These are phyloP conservation scores for Phoxinus dragarum DNA, from an alignment of 2,797 vertebrate species.

Conservation along the genomic window DNA sequence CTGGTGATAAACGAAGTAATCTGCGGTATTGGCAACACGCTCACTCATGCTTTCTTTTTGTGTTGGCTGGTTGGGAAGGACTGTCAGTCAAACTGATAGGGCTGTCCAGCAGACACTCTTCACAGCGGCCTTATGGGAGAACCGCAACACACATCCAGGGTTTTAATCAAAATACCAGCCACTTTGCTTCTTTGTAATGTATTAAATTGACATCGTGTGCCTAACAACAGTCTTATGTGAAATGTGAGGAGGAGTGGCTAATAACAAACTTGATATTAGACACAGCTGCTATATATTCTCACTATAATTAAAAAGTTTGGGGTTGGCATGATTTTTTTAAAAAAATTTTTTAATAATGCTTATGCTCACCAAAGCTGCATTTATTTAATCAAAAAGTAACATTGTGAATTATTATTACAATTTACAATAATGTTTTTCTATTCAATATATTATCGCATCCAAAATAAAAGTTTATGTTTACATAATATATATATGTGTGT, in stretches of 20 bases:
- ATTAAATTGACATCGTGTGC: slow-evolving; percentile 24
- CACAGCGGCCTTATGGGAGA: slow-evolving; percentile 29
- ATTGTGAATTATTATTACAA: not conserved
- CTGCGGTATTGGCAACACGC: slow-evolving; percentile 57
- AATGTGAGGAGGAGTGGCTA: not conserved
- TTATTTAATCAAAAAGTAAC: not conserved
- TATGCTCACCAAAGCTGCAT: not conserved
- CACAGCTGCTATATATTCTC: not conserved
- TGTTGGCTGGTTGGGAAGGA: slow-evolving; percentile 57
- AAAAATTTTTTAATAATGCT: not conserved
- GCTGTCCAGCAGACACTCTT: slow-evolving; percentile 20
- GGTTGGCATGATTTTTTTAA: not conserved
- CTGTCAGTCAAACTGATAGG: slow-evolving; percentile 63
- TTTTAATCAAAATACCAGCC: slow-evolving; percentile 40
- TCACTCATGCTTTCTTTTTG: slow-evolving; percentile 62
- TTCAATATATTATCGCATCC: too few species aligned
- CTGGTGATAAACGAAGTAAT: slow-evolving; percentile 69
- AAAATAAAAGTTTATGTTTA: too few species aligned
- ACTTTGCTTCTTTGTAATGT: not conserved
- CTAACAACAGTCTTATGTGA: not conserved
- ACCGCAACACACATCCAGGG: slow-evolving; percentile 1
- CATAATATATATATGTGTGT: too few species aligned
- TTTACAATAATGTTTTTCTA: not conserved
- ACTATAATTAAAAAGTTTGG: not conserved
- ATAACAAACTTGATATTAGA: not conserved